phyloP scores from a whole-genome alignment of 92 coral and sea anemone species.

The Hydrozoanthus gracilis region DNA sequence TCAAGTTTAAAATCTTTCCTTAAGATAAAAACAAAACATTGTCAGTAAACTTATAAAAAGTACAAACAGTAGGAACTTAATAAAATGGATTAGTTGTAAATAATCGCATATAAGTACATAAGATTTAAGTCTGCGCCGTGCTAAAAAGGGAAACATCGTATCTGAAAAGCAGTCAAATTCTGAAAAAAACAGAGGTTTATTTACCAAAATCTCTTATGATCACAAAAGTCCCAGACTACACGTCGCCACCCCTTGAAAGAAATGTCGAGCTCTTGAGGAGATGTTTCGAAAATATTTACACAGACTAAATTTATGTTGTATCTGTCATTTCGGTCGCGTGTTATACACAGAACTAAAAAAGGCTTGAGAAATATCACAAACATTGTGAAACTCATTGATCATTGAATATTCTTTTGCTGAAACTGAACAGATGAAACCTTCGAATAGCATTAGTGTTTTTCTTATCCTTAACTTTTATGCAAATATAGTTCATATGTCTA shows the following conservation, averaged over 20 bases:
- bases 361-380: too few species aligned
- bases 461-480: too few species aligned
- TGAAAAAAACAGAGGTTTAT: constrained; percentile 46
- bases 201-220: constrained; percentile 47
- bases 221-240: constrained; percentile 47
- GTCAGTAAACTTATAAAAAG: too few species aligned
- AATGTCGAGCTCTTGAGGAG: constrained; percentile 40
- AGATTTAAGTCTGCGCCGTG: background rate
- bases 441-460: too few species aligned
- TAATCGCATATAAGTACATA: background rate
- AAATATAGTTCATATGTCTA: too few species aligned
- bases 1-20: background rate
- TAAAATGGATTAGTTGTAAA: background rate
- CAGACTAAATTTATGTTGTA: constrained; percentile 37
- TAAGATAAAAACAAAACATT: too few species aligned
- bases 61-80: too few species aligned
- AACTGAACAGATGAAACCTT: too few species aligned
- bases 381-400: too few species aligned
- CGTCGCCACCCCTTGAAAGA: constrained; percentile 37
- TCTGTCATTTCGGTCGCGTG: too few species aligned
- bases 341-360: too few species aligned
- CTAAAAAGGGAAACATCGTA: constrained; percentile 15
- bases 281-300: constrained; percentile 43
- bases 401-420: too few species aligned
- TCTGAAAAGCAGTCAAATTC: constrained; percentile 30